Conservation (phyloP, 2,797 vertebrate genomes). For the Helarctos malayanus region DNA sequence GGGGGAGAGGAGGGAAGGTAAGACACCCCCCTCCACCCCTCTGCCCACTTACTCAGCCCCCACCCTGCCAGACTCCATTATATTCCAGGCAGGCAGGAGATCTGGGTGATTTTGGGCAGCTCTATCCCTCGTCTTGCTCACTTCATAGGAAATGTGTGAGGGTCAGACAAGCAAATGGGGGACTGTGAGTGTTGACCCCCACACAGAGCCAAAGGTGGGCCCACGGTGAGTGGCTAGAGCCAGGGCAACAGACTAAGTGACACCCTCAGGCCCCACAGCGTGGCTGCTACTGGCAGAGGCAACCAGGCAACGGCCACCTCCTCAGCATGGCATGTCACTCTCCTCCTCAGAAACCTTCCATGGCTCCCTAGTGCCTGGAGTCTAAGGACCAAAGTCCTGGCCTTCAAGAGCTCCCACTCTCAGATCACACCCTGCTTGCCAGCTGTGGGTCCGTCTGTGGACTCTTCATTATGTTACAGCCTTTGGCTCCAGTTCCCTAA, state of each 20-base stretch:
- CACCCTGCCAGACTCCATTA: neutral
- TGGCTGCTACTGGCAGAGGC: neutral
- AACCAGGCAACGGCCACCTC: fast-evolving
- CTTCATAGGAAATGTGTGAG: neutral
- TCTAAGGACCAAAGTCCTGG: neutral
- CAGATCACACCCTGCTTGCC: neutral
- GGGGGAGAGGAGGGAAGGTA: neutral
- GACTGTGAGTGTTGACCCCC: neutral
- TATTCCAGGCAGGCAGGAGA: neutral
- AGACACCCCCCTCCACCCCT: neutral
- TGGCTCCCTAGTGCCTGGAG: neutral
- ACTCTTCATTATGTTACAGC: neutral
- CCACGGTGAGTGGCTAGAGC: neutral
- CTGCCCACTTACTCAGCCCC: neutral
- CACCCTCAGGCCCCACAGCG: neutral
- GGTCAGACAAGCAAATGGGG: neutral
- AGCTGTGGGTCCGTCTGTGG: neutral
- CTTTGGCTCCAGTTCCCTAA: neutral
- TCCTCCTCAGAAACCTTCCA: neutral
- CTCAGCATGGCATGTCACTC: fast-evolving
- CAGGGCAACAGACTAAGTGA: neutral
- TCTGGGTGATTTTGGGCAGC: neutral
- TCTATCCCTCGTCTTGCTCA: neutral
- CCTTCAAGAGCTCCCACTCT: neutral
- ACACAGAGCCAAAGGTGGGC: neutral